Evolutionary conservation across 2,113 vertebrate genomes (phyloP), one percentile per base, ranked within the genome.

Genomic region (Phaetusa simplex): DNA sequence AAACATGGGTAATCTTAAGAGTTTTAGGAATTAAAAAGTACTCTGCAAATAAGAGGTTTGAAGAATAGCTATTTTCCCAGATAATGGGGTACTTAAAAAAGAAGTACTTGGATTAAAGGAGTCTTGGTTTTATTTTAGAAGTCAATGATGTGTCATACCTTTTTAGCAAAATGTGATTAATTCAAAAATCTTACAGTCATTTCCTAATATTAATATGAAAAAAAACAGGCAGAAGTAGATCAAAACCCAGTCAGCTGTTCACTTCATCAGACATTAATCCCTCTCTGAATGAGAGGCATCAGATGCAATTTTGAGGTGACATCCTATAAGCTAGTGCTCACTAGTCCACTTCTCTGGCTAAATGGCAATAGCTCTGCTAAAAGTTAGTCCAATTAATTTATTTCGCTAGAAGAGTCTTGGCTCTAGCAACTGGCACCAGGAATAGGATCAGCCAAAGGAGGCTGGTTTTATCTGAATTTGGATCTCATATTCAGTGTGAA

Each of bases 161-260:
- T 90, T 93, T 94, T 88, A 92, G 59, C 14, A 92, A 88, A 94
- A 74, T 86, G 47, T 82, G 82, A 81, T 94, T 94, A 96, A 93
- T 89, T 76, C 20, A 80, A 85, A 85, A 96, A 77, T 69, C 53
- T 96, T 49, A 16, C 8, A 20, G 34, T 88, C 1, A 7, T 8
- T 93, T 94, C 32, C 49, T 74, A 82, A 85, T 47, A 59, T 32
- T 80, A 82, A 42, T 32, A 74, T 21, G 22, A 69, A 85, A 90
- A 90, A 82, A 64, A 0, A 3, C 8, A 70, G 14, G 6, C 29
- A 90, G 74, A 86, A 90, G 8, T n/a, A 56, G 47, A 82, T 85
- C 52, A 79, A 94, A 72, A 76, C 47, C 21, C 40, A 74, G 30
- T 67, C 66, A 86, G 24, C 53, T 95, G n/a, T 94, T 90, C 45